Evolutionary conservation across 2,113 vertebrate species (phyloP).

Genomic region (Vireo altiloquus): DNA sequence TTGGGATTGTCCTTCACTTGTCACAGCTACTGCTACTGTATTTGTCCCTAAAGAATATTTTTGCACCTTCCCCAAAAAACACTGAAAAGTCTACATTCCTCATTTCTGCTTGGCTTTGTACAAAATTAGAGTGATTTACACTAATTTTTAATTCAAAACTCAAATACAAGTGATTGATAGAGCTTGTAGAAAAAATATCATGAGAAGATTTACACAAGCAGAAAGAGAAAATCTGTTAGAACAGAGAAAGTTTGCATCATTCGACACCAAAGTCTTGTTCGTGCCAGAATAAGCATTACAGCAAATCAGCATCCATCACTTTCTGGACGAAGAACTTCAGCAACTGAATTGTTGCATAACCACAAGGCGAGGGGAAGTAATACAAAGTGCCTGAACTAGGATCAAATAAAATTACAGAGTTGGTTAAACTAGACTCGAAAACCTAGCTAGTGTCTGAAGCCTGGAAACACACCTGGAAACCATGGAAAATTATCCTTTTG

Average conservation of each 20-base stretch:
- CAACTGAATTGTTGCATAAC: conserved; percentile 57
- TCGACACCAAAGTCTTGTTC: not conserved
- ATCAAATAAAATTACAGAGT: conserved; percentile 13
- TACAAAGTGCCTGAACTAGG: conserved; percentile 12
- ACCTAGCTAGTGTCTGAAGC: conserved; percentile 1
- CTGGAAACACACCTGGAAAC: not conserved
- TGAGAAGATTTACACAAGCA: not conserved
- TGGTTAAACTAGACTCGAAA: conserved; percentile 49
- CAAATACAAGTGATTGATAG: not conserved
- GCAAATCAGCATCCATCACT: conserved; percentile 2
- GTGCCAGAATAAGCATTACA: not conserved
- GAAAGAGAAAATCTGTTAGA: not conserved
- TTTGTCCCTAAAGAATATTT: not conserved
- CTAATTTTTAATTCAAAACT: not conserved
- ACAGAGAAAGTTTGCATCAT: not conserved
- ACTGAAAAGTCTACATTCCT: not conserved
- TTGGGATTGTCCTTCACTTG: not conserved
- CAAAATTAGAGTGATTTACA: not conserved
- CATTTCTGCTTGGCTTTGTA: not conserved
- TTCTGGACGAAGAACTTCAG: conserved; percentile 52
- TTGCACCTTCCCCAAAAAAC: not conserved
- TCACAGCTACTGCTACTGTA: not conserved
- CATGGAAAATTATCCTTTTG: not conserved
- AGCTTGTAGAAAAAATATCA: not conserved
- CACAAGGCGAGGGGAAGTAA: conserved; percentile 15